Evolutionary conservation across 1,140 invertebrate species (phyloP).

Genomic region (Leptestheria dahalacensis): DNA sequence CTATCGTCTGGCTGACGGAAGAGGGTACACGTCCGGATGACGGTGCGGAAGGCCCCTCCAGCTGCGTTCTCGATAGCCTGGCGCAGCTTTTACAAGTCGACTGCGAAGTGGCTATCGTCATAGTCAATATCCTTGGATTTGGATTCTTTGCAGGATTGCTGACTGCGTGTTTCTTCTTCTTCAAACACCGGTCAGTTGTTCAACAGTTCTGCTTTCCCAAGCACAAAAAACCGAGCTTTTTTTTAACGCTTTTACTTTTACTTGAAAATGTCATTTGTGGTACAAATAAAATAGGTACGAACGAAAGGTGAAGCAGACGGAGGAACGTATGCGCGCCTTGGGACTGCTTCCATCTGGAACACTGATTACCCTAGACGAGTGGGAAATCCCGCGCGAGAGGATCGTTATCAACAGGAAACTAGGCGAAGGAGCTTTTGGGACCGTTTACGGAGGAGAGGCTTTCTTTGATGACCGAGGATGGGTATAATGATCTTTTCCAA

Average conservation of each 20-base stretch:
- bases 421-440: conserved; percentile 79
- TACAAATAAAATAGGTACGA: conserved; percentile 41
- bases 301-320: conserved; percentile 45
- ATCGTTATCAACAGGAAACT: conserved; percentile 80
- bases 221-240: too few relatives aligned
- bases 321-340: conserved; percentile 54
- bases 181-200: conserved; percentile 47
- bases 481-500: conserved; percentile 28
- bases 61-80: conserved; percentile 47
- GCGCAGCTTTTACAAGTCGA: conserved; percentile 44
- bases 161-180: conserved; percentile 42
- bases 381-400: conserved; percentile 66
- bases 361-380: conserved; percentile 51
- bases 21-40: conserved; percentile 45
- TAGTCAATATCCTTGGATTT: conserved; percentile 52
- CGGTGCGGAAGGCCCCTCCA: conserved; percentile 38
- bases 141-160: conserved; percentile 40
- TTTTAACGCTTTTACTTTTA: background rate
- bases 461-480: conserved; percentile 50
- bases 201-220: background rate
- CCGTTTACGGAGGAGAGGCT: conserved; percentile 71
- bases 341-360: conserved; percentile 37
- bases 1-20: conserved; percentile 46
- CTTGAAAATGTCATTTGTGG: background rate
- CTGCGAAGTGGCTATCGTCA: conserved; percentile 54